phyloP scores from a whole-genome alignment of 2,888 invertebrate species.

The Capitulum mitella region DNA sequence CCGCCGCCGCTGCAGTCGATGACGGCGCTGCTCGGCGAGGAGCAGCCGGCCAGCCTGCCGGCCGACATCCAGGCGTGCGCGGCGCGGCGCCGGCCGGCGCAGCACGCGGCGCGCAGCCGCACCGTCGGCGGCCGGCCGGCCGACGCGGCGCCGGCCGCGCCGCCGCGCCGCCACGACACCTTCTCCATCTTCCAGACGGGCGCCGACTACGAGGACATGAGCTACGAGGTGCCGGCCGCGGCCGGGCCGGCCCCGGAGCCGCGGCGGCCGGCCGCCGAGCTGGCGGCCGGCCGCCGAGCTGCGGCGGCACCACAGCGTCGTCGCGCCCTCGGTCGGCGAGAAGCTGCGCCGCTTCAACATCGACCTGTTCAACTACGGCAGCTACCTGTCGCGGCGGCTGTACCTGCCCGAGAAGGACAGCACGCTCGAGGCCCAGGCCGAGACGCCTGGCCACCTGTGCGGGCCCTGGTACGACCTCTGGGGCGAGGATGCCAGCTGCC shows the following conservation, averaged over 20 bases:
- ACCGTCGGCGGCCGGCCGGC: not conserved
- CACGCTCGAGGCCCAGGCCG: constrained; percentile 40
- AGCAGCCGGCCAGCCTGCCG: not conserved
- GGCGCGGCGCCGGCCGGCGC: not conserved
- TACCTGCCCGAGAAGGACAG: constrained; percentile 41
- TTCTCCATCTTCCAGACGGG: not conserved
- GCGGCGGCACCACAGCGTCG: not conserved
- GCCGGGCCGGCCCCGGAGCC: not conserved
- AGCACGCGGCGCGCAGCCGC: not conserved
- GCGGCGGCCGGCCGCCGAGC: not conserved
- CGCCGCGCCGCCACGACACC: not conserved
- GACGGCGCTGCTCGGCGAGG: not conserved
- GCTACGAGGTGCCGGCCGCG: not conserved
- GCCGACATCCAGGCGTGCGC: not conserved
- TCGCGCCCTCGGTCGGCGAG: constrained; percentile 3
- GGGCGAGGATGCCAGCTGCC: constrained; percentile 57
- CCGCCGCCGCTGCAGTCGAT: not conserved
- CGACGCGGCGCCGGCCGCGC: not conserved
- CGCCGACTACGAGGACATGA: not conserved
- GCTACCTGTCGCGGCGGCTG: constrained; percentile 39
- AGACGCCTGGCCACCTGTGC: constrained; percentile 51
- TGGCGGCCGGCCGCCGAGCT: not conserved
- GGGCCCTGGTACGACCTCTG: constrained; percentile 85
- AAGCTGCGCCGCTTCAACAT: constrained; percentile 26
- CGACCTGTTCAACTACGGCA: constrained; percentile 37